Evolutionary conservation across 2,113 vertebrate species (phyloP).

Genomic region (Microtus richardsoni): DNA sequence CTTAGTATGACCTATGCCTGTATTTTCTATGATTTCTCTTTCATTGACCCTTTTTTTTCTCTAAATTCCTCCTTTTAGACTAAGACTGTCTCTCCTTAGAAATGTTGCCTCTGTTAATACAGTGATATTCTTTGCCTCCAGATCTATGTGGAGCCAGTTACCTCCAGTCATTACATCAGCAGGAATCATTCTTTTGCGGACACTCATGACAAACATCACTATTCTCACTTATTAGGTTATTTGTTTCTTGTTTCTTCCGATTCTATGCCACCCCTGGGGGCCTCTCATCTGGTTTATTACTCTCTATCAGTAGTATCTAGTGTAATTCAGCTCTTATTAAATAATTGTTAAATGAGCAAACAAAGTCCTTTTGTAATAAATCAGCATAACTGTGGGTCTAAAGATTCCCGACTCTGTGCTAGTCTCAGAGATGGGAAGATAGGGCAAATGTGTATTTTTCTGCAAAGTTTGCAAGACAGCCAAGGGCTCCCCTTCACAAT

Average conservation of each 20-base stretch:
- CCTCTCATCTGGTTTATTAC: not conserved
- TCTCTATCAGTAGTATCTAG: not conserved
- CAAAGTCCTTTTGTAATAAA: not conserved
- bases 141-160: not conserved
- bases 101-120: not conserved
- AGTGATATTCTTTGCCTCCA: not conserved
- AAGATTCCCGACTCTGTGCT: constrained; percentile 19
- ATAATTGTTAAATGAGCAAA: constrained; percentile 40
- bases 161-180: not conserved
- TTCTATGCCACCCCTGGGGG: not conserved
- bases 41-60: not conserved
- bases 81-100: not conserved
- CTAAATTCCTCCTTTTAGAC: not conserved
- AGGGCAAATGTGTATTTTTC: constrained; percentile 18
- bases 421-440: not conserved
- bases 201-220: not conserved
- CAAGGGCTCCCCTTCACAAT: not conserved
- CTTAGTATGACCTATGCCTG: not conserved
- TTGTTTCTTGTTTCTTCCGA: not conserved
- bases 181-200: not conserved
- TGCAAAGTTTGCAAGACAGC: constrained; percentile 12
- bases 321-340: not conserved
- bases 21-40: not conserved
- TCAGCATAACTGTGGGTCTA: not conserved
- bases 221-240: not conserved